Evolutionary conservation across 2,113 vertebrate species (phyloP).

Genomic region (Eira barbara): DNA sequence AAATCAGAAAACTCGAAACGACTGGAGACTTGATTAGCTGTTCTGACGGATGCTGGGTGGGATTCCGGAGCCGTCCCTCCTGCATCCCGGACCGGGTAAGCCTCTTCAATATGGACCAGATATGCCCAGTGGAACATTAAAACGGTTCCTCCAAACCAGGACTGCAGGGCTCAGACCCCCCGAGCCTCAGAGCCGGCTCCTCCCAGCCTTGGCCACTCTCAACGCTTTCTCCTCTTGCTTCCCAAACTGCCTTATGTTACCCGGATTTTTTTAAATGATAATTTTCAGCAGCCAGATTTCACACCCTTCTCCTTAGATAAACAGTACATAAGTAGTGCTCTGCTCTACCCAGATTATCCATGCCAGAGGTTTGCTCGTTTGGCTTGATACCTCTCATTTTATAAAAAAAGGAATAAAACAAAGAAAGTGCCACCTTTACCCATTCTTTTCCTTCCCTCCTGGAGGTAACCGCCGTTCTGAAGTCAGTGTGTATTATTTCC

Average conservation of each 20-base stretch:
- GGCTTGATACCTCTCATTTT: not conserved
- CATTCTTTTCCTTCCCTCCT: not conserved
- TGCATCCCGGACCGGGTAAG: not conserved
- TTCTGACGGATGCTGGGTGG: not conserved
- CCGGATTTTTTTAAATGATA: not conserved
- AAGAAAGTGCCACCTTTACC: not conserved
- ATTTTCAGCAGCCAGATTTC: not conserved
- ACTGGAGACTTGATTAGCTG: not conserved
- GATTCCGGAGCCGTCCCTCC: not conserved
- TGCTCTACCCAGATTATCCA: not conserved
- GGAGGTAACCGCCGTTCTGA: not conserved
- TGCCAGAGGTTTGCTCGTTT: not conserved
- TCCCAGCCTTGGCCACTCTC: not conserved
- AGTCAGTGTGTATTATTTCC: accelerated
- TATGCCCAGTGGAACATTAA: not conserved
- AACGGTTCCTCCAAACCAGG: too few species aligned
- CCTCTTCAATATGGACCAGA: accelerated
- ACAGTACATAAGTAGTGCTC: too few species aligned
- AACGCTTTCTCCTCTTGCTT: not conserved
- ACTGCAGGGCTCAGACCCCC: not conserved
- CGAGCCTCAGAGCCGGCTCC: accelerated
- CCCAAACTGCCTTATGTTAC: not conserved
- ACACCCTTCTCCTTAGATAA: not conserved
- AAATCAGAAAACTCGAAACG: not conserved
- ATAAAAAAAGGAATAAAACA: not conserved